Evolutionary conservation across 1,140 invertebrate species (phyloP).

Genomic region (Sipha flava): DNA sequence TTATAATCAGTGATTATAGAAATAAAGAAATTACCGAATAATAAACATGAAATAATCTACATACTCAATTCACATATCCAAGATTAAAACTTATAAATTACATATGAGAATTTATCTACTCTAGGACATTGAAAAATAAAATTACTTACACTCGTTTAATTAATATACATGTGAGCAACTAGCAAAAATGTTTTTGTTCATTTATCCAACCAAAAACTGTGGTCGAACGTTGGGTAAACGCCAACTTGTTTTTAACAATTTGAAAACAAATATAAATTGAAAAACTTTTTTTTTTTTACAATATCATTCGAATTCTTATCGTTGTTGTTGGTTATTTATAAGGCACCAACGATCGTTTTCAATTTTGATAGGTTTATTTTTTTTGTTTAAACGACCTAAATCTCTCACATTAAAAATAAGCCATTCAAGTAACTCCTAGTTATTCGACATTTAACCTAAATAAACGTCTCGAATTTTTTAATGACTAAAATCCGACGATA

Average conservation of each 20-base stretch:
- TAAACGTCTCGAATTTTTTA: not conserved
- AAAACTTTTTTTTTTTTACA: slow-evolving; percentile 7
- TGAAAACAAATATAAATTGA: not conserved
- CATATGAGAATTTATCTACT: not conserved
- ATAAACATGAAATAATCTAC: no score
- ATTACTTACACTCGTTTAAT: not conserved
- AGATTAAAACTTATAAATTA: no score
- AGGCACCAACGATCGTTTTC: not conserved
- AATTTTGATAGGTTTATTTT: not conserved
- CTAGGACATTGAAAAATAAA: not conserved
- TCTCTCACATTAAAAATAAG: not conserved
- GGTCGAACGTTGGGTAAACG: not conserved
- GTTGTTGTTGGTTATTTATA: not conserved
- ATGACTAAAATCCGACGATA: not conserved
- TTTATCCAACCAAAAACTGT: not conserved
- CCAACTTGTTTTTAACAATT: not conserved
- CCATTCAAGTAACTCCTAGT: not conserved
- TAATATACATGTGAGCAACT: not conserved
- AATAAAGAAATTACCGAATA: no score
- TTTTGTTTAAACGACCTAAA: not conserved
- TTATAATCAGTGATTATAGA: no score
- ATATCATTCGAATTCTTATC: not conserved
- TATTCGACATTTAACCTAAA: not conserved
- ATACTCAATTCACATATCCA: no score
- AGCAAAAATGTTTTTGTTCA: not conserved